Base-by-base conservation (phyloP, 2,797 vertebrate species). In the Lutjanus campechanus region DNA sequence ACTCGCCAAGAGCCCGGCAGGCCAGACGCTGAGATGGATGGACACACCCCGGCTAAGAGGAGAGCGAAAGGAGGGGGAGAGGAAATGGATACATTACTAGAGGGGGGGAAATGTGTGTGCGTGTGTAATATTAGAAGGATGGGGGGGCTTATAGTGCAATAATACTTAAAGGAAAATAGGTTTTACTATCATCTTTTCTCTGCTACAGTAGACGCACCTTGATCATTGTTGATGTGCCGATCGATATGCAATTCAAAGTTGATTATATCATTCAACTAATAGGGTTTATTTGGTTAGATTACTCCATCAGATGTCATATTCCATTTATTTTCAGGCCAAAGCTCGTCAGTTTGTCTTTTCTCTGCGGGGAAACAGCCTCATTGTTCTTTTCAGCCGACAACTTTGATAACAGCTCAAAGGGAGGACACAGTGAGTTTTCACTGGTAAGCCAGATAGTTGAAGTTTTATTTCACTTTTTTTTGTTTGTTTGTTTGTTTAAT, bases 71-170 rank as follows among this genome's bases (percentile, higher is more conserved):
- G 3, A 64, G 58, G 69, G 71, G 25, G 17, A 1, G 67, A 83
- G 91, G 90, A 91, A 92, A 90, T 91, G 88, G 87, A 87, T 90
- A 89, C 90, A 93, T 92, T 92, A 92, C 88, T 89, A 83, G 63
- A 62, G 60, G 74, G 66, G 61, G 65, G 65, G 9, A 89, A 88
- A 82, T 85, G 81, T 83, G 85, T 88, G 69, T 69, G 81, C 79
- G 69, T 76, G 25, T 90, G 91, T 91, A 90, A 93, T 79, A 90
- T 90, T 84, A 93, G 85, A 82, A 73, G 86, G 77, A 70, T 58
- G 76, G 54, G 72, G 69, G 75, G 80, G 81, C 40, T 70, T 74
- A 54, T 62, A 69, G 76, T 67, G 63, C 74, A 87, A 87, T 85
- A 83, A 85, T 73, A 77, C 85, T 89, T 80, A 77, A 77, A 78